Evolutionary conservation across 2,888 invertebrate species (phyloP).

Genomic region (Brachyptera risi): DNA sequence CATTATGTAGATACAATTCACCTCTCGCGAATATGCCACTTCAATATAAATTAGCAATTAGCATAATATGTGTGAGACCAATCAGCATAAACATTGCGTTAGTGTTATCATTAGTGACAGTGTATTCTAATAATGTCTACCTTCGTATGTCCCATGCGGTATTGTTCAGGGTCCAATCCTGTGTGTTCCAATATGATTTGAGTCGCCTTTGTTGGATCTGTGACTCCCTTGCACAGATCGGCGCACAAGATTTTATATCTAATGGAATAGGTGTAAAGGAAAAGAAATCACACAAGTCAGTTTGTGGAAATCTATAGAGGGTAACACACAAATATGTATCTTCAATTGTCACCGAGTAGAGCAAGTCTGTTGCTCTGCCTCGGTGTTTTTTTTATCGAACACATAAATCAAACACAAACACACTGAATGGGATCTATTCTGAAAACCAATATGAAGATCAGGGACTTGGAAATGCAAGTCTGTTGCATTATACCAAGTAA

Average conservation of each 20-base stretch:
- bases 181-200: constrained; percentile 76
- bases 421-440: neutral
- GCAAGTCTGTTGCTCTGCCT: neutral
- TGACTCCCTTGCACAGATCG: constrained; percentile 71
- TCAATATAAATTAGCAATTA: too few species aligned
- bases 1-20: too few species aligned
- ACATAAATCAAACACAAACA: constrained; percentile 1
- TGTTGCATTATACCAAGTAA: too few species aligned
- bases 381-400: neutral
- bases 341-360: neutral
- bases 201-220: constrained; percentile 72
- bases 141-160: constrained; percentile 93
- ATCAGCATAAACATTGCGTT: too few species aligned
- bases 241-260: constrained; percentile 99
- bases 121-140: too few species aligned
- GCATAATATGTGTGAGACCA: too few species aligned
- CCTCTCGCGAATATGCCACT: too few species aligned
- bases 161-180: constrained; percentile 89
- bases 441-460: neutral
- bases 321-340: too few species aligned
- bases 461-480: constrained; percentile 9
- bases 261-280: constrained; percentile 38
- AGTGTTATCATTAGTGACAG: too few species aligned
- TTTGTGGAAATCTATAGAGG: neutral
- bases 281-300: constrained; percentile 19